A percentile compares a stretch with the other conserved stretches of the same genome.
Evolutionary conservation across 2,113 vertebrate species (phyloP).

Genomic region (Nothocercus nigrocapillus): DNA sequence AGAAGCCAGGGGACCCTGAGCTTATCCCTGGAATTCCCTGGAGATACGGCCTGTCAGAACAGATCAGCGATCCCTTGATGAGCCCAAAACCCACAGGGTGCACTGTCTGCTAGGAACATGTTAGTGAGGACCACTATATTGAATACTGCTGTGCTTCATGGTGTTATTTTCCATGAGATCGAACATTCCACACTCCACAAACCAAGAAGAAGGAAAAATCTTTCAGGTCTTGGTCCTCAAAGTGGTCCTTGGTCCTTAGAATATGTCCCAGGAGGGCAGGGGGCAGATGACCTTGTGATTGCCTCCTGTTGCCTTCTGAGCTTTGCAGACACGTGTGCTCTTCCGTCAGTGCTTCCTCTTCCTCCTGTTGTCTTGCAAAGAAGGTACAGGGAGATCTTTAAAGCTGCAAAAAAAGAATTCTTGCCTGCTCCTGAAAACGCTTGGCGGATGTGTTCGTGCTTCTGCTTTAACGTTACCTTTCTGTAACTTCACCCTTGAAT

Average conservation of each 20-base stretch:
- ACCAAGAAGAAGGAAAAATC: background rate
- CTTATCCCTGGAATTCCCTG: background rate
- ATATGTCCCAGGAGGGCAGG: background rate
- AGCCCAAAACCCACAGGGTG: background rate
- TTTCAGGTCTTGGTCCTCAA: background rate
- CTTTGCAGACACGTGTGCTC: background rate
- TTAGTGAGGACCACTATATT: background rate
- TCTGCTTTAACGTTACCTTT: background rate
- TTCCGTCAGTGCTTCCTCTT: background rate
- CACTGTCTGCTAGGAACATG: background rate
- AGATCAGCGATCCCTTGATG: background rate
- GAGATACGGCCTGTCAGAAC: background rate
- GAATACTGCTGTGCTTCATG: background rate
- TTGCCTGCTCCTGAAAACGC: background rate
- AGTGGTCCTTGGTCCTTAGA: background rate
- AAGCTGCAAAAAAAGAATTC: background rate
- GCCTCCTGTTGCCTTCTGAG: background rate
- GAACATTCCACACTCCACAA: background rate
- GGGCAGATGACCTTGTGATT: background rate
- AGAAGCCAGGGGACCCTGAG: background rate
- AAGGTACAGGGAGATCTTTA: background rate
- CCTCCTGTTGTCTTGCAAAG: background rate
- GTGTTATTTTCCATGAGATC: background rate
- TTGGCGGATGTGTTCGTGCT: background rate
- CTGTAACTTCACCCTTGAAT: background rate